phyloP scores from a whole-genome alignment of 1,140 invertebrate genomes.

The Potamilus streckersoni region DNA sequence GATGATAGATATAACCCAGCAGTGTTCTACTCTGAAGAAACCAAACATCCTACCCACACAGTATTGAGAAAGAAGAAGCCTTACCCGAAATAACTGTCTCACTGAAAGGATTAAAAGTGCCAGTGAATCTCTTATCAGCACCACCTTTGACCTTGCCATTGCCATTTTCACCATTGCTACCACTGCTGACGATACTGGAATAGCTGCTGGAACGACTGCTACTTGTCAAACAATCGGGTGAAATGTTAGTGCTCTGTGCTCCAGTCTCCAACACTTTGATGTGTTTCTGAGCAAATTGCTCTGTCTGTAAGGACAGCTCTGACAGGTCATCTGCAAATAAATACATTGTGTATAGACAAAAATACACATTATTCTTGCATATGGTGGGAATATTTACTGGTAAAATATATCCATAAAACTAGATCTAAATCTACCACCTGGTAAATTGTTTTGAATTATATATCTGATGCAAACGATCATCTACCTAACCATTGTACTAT shows the following conservation, averaged over 20 bases:
- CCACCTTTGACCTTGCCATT: constrained; percentile 24
- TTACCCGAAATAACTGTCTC: constrained; percentile 10
- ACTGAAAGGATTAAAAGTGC: constrained; percentile 42
- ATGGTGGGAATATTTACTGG: neutral
- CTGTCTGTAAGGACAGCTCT: constrained; percentile 62
- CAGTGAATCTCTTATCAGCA: constrained; percentile 30
- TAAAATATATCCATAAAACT: neutral
- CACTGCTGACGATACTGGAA: constrained; percentile 62
- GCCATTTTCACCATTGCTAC: constrained; percentile 24
- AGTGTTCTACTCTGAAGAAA: neutral
- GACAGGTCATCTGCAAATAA: constrained; percentile 53
- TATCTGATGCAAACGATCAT: too few relatives aligned
- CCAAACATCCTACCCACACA: neutral
- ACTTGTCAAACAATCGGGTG: constrained; percentile 41
- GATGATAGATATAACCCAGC: neutral
- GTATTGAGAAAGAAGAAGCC: neutral
- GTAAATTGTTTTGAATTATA: neutral
- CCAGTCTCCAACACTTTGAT: constrained; percentile 25
- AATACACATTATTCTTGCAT: neutral
- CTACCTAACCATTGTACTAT: too few relatives aligned
- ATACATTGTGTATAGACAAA: neutral
- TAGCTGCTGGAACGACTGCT: constrained; percentile 59
- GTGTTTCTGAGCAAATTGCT: constrained; percentile 60
- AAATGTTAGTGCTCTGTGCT: constrained; percentile 25
- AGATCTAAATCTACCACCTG: neutral